A percentile compares a stretch with the other conserved stretches of the same genome.
Evolutionary conservation across 2,797 vertebrate genomes (phyloP).

Genomic region (Pseudomugil gertrudae): DNA sequence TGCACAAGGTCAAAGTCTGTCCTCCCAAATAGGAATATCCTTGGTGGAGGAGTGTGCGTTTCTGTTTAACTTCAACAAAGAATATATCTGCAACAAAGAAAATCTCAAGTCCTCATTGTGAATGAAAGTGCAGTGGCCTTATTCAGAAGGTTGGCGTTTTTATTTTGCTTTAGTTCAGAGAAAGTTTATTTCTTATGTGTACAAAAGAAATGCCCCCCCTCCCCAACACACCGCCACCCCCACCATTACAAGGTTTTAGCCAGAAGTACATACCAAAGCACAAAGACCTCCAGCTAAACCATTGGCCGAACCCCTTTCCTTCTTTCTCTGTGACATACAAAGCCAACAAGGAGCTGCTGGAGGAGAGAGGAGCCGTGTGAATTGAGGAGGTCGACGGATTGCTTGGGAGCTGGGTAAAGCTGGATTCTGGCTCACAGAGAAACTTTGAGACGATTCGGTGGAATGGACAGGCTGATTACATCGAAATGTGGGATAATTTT

Average conservation of each 20-base stretch:
- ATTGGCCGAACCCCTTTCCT: constrained; percentile 31
- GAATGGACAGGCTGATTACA: constrained; percentile 49
- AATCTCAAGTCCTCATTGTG: not conserved
- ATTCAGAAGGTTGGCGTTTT: not conserved
- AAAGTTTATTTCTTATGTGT: constrained; percentile 28
- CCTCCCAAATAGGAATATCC: too few species aligned
- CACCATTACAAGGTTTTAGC: constrained; percentile 41
- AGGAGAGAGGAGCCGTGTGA: constrained; percentile 23
- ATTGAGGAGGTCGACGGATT: constrained; percentile 33
- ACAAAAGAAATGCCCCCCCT: constrained; percentile 6
- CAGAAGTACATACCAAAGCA: constrained; percentile 65
- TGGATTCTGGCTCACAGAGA: constrained; percentile 13
- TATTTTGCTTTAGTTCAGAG: not conserved
- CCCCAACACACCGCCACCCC: too few species aligned
- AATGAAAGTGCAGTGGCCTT: not conserved
- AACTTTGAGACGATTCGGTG: not conserved
- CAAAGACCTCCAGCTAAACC: constrained; percentile 57
- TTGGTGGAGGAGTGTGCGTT: too few species aligned
- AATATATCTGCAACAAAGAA: not conserved
- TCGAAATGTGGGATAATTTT: constrained; percentile 38
- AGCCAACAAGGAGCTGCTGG: constrained; percentile 49
- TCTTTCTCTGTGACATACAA: constrained; percentile 50
- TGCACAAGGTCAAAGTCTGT: too few species aligned
- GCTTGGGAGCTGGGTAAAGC: constrained; percentile 17
- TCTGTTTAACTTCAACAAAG: constrained; percentile 7